These are phyloP conservation scores for Leuctra nigra DNA, from an alignment of 2,888 invertebrate species.

Conservation along the genomic window DNA sequence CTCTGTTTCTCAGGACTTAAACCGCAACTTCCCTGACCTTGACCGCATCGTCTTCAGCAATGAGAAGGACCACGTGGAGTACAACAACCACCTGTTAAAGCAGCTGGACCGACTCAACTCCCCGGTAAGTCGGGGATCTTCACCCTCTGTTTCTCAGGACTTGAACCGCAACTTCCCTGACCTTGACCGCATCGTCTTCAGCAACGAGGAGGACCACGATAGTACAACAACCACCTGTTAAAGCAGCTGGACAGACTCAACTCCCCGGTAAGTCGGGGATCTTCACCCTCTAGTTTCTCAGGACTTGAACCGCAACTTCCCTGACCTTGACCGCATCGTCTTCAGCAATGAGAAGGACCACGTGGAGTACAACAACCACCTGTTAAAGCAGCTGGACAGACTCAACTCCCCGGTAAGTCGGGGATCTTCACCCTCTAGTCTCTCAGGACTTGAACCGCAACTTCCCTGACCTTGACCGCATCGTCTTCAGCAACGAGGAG, in stretches of 20 bases:
- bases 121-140: too few relatives aligned
- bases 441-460: slow-evolving; percentile 85
- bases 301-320: slow-evolving; percentile 84
- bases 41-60: slow-evolving; percentile 68
- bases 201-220: slow-evolving; percentile 55
- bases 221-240: slow-evolving; percentile 60
- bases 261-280: too few relatives aligned
- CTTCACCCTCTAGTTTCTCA: too few relatives aligned
- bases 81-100: slow-evolving; percentile 61
- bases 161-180: slow-evolving; percentile 86
- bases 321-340: slow-evolving; percentile 72
- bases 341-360: slow-evolving; percentile 61
- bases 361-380: slow-evolving; percentile 58
- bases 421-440: too few relatives aligned
- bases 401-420: slow-evolving; percentile 54
- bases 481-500: slow-evolving; percentile 63
- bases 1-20: too few relatives aligned
- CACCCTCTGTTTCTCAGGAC: too few relatives aligned
- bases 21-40: slow-evolving; percentile 82
- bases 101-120: slow-evolving; percentile 55
- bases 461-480: slow-evolving; percentile 77
- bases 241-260: slow-evolving; percentile 54
- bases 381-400: slow-evolving; percentile 55
- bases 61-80: slow-evolving; percentile 54
- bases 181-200: slow-evolving; percentile 69